phyloP scores from a whole-genome alignment of 1,140 invertebrate genomes.

The Lithobius niger region DNA sequence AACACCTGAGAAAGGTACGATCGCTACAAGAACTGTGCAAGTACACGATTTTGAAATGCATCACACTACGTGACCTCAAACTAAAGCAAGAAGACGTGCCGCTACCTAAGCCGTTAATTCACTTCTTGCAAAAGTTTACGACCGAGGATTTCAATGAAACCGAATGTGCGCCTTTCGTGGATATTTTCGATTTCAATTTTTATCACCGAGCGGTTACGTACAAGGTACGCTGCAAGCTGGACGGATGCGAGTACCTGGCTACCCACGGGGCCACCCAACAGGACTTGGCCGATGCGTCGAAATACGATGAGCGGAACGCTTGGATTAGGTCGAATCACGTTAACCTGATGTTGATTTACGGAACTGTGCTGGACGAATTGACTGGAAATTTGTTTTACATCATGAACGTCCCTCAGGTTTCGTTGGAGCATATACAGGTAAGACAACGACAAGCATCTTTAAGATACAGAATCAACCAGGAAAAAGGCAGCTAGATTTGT shows the following conservation, averaged over 20 bases:
- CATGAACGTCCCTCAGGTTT: slow-evolving; percentile 10
- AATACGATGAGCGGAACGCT: neutral
- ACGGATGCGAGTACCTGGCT: slow-evolving; percentile 14
- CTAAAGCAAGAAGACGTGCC: neutral
- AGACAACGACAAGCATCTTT: too few species aligned
- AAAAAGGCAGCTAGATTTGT: too few species aligned
- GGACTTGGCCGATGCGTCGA: neutral
- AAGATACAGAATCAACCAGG: too few species aligned
- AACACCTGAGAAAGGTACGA: too few species aligned
- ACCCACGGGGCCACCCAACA: slow-evolving; percentile 11
- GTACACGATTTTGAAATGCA: slow-evolving; percentile 9
- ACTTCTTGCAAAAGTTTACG: slow-evolving; percentile 10
- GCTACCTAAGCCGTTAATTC: slow-evolving; percentile 6
- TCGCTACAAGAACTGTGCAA: slow-evolving; percentile 12
- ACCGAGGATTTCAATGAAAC: slow-evolving; percentile 15
- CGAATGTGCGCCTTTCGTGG: slow-evolving; percentile 16
- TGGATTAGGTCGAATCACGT: slow-evolving; percentile 15
- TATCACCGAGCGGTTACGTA: slow-evolving; percentile 16
- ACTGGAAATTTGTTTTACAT: slow-evolving; percentile 16
- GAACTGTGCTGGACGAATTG: slow-evolving; percentile 9
- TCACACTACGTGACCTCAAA: slow-evolving; percentile 11
- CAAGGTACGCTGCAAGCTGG: slow-evolving; percentile 10
- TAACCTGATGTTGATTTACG: slow-evolving; percentile 15
- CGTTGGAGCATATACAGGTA: slow-evolving; percentile 13
- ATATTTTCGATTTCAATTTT: slow-evolving; percentile 14